A percentile compares a stretch with the other conserved stretches of the same genome.
Conservation (phyloP, 2,113 vertebrate genomes). For the Cranoglanis bouderius region DNA sequence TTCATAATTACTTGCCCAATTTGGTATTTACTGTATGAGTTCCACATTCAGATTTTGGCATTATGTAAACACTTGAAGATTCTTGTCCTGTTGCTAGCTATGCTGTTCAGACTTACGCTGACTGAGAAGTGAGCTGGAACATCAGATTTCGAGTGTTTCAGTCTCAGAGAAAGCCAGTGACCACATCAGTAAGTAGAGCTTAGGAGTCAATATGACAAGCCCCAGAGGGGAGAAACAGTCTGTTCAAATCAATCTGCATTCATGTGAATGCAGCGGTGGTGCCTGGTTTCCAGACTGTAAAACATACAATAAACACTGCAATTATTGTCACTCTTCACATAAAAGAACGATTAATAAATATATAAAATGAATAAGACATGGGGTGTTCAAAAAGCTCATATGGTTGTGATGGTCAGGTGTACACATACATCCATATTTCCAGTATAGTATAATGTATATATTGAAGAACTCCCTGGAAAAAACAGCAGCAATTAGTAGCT, state of each 20-base stretch:
- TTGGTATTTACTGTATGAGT: background rate
- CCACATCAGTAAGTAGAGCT: slow-evolving; percentile 40
- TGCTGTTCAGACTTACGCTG: background rate
- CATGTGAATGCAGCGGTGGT: slow-evolving; percentile 32
- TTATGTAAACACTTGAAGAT: background rate
- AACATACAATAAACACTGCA: background rate
- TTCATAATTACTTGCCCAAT: background rate
- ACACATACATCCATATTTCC: background rate
- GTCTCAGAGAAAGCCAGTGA: slow-evolving; percentile 23
- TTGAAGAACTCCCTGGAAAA: background rate
- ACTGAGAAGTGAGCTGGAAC: background rate
- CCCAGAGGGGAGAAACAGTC: slow-evolving; percentile 31
- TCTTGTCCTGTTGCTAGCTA: background rate
- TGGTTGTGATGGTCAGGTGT: too few species aligned
- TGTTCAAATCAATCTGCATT: slow-evolving; percentile 40
- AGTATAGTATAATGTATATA: background rate
- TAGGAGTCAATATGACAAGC: slow-evolving; percentile 46
- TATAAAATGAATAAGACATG: background rate
- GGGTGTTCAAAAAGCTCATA: background rate
- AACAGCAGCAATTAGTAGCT: background rate
- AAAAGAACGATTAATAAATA: background rate
- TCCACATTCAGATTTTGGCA: background rate
- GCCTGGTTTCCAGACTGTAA: slow-evolving; percentile 2
- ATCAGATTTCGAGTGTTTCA: slow-evolving; percentile 13
- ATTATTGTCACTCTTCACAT: background rate